These are phyloP conservation scores for Orius insidiosus DNA, from an alignment of 1,140 invertebrate species.

Conservation along the genomic window DNA sequence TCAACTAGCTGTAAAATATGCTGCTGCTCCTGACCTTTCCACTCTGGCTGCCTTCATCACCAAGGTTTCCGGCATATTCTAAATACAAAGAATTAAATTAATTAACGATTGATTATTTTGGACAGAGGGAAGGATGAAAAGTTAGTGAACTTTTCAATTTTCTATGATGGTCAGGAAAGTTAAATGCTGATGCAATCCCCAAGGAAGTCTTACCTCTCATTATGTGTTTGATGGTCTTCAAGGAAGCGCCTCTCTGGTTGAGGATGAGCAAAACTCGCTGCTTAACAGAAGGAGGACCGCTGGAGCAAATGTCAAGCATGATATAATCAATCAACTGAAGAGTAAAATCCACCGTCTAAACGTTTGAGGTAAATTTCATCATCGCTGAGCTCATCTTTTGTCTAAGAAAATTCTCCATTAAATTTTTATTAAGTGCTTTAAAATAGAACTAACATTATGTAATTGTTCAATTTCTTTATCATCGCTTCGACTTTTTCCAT, in stretches of 20 bases:
- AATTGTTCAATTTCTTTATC: conserved; percentile 53
- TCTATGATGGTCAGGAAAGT: too few species aligned
- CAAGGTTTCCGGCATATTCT: conserved; percentile 92
- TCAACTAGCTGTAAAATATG: conserved; percentile 84
- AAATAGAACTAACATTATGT: neutral
- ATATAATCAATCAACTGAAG: conserved; percentile 92
- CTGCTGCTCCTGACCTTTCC: conserved; percentile 74
- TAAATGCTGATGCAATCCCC: neutral
- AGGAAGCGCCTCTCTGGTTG: conserved; percentile 70
- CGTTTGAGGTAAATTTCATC: conserved; percentile 76
- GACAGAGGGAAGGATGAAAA: too few species aligned
- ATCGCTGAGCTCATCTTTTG: conserved; percentile 31
- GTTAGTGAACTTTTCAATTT: neutral
- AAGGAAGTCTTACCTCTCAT: conserved; percentile 57
- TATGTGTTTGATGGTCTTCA: conserved; percentile 86
- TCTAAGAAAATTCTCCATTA: conserved; percentile 5
- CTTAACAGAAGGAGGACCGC: conserved; percentile 56
- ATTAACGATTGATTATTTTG: neutral
- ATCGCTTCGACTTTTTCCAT: conserved; percentile 81
- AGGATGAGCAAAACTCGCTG: conserved; percentile 78
- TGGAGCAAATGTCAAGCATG: conserved; percentile 77
- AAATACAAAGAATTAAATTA: conserved; percentile 1
- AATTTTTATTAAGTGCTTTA: conserved; percentile 1
- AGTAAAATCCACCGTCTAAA: conserved; percentile 82
- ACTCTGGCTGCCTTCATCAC: conserved; percentile 70